phyloP scores from a whole-genome alignment of 2,113 vertebrate genomes.

The Pterophyllum scalare region DNA sequence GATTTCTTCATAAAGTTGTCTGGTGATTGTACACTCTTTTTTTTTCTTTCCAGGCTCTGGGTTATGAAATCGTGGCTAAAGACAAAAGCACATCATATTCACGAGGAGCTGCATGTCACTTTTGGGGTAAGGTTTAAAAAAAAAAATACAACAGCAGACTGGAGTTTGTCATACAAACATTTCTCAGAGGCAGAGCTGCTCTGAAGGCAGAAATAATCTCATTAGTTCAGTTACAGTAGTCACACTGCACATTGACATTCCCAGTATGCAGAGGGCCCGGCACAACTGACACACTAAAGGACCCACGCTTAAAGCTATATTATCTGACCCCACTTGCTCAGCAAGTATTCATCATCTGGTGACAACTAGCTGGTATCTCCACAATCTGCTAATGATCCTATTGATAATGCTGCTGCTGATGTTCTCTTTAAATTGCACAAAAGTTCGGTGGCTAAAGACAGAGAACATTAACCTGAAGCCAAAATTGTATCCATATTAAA shows the following conservation, averaged over 20 bases:
- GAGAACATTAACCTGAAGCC: not conserved
- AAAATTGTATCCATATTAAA: not conserved
- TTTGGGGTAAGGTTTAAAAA: not conserved
- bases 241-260: not conserved
- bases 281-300: not conserved
- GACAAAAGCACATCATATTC: not conserved
- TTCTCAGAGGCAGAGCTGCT: conserved; percentile 41
- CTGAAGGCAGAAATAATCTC: conserved; percentile 24
- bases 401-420: not conserved
- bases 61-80: not conserved
- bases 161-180: conserved; percentile 26
- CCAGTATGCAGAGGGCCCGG: not conserved
- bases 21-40: not conserved
- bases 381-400: not conserved
- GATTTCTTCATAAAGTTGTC: not conserved
- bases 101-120: not conserved
- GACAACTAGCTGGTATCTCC: not conserved
- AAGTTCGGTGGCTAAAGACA: not conserved
- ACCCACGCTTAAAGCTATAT: not conserved
- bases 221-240: conserved; percentile 9
- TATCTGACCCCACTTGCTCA: not conserved
- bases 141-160: not conserved
- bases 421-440: not conserved
- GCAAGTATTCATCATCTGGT: not conserved
- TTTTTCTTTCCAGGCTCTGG: not conserved